Evolutionary conservation across 2,888 invertebrate species (phyloP).

Genomic region (Salpingus planirostris): DNA sequence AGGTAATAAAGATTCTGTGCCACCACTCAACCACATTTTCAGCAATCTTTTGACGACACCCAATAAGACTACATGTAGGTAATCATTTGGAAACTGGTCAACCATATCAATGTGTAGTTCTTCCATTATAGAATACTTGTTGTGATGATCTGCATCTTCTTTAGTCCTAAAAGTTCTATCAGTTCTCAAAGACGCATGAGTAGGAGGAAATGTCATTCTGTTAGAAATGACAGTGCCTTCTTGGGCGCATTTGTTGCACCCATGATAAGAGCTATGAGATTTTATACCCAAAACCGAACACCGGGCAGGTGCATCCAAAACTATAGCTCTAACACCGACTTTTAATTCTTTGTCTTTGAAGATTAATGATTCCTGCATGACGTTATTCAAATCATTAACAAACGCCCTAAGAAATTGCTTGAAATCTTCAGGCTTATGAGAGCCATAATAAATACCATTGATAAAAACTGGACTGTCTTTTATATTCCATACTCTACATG

Average conservation of each 20-base stretch:
- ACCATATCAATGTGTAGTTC: not conserved
- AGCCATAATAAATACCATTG: not conserved
- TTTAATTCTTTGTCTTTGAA: not conserved
- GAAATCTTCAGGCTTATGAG: not conserved
- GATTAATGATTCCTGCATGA: not conserved
- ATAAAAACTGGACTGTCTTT: not conserved
- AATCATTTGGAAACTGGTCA: not conserved
- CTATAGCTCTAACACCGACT: not conserved
- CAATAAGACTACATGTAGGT: not conserved
- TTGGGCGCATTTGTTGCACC: not conserved
- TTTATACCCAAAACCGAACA: not conserved
- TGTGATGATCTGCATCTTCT: not conserved
- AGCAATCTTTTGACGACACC: not conserved
- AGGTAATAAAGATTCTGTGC: not conserved
- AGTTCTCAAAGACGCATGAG: not conserved
- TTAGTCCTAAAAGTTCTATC: not conserved
- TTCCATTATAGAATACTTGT: not conserved
- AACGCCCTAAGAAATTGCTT: not conserved
- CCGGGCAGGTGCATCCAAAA: not conserved
- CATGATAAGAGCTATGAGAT: not conserved
- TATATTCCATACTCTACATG: not conserved
- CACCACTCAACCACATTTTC: not conserved
- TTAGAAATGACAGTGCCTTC: not conserved
- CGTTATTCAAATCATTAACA: not conserved
- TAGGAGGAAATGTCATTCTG: not conserved